These are phyloP conservation scores for Dendropsophus ebraccatus DNA, from an alignment of 2,113 vertebrate genomes.

Conservation along the genomic window DNA sequence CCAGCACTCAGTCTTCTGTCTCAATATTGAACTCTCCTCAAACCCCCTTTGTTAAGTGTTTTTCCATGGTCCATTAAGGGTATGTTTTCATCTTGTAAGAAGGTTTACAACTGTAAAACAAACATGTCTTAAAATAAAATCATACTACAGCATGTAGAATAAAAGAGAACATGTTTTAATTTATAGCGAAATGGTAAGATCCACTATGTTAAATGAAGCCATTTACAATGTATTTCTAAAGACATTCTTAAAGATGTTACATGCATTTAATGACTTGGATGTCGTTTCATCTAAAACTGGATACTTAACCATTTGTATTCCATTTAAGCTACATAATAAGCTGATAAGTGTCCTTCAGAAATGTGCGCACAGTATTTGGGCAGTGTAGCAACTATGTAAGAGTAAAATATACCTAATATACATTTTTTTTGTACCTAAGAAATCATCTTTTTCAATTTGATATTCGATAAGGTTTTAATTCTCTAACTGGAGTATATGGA, in stretches of 20 bases:
- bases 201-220: neutral
- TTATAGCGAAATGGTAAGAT: neutral
- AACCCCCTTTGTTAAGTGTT: conserved; percentile 51
- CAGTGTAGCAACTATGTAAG: neutral
- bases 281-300: neutral
- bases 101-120: conserved; percentile 44
- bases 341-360: neutral
- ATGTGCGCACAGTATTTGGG: neutral
- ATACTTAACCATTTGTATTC: neutral
- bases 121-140: conserved; percentile 52
- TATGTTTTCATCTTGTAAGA: conserved; percentile 36
- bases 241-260: neutral
- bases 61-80: conserved; percentile 53
- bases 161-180: neutral
- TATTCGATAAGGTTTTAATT: neutral
- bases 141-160: conserved; percentile 3
- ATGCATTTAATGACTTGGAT: neutral
- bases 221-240: neutral
- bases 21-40: conserved; percentile 57
- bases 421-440: neutral
- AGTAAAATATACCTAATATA: no score
- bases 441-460: no score
- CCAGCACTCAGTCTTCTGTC: conserved; percentile 51
- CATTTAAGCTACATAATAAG: neutral
- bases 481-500: neutral